These are phyloP conservation scores for Ptilorrhoa leucosticta DNA, from an alignment of 2,113 vertebrate genomes.

Conservation along the genomic window DNA sequence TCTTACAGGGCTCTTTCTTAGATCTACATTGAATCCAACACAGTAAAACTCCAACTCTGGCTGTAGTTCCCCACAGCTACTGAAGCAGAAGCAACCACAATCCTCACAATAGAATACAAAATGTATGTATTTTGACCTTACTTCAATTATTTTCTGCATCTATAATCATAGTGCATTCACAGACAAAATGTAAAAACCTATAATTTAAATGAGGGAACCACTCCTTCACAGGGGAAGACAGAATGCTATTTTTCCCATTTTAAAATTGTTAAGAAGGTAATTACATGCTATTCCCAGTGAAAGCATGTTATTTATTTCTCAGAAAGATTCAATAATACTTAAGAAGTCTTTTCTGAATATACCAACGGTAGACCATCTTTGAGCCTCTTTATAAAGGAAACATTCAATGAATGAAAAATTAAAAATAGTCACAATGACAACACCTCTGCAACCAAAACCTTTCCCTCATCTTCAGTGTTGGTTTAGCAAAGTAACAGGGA, in stretches of 20 bases:
- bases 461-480: rapidly evolving
- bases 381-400: background rate
- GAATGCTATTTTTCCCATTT: background rate
- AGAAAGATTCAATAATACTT: background rate
- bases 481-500: background rate
- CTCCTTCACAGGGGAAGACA: background rate
- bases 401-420: background rate
- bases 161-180: background rate
- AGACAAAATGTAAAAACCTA: background rate
- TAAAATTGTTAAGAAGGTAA: background rate
- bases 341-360: background rate
- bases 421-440: background rate
- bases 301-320: background rate
- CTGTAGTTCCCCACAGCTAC: background rate
- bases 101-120: background rate
- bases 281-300: background rate
- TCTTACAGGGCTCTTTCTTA: background rate
- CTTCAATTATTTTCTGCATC: slow-evolving; percentile 9
- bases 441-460: background rate
- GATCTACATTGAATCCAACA: background rate
- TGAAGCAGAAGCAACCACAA: background rate
- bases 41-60: background rate
- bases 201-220: background rate
- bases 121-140: background rate
- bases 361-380: background rate